Evolutionary conservation across 2,888 invertebrate genomes (phyloP).

Genomic region (Parnassius smintheus): DNA sequence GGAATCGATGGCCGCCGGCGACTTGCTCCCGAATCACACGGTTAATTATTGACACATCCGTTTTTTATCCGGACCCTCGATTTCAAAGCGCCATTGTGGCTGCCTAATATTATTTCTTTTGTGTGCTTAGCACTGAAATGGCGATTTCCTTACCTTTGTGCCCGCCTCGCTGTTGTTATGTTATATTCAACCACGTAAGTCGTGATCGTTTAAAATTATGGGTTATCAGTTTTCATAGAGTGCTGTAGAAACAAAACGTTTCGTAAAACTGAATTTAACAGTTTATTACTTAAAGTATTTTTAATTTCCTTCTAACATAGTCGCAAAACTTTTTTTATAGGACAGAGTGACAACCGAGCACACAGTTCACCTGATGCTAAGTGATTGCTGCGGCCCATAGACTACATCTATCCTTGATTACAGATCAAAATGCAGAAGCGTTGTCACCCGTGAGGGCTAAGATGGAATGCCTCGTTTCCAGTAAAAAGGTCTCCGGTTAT

Average conservation of each 20-base stretch:
- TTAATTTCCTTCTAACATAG: too few relatives aligned
- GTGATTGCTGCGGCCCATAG: too few relatives aligned
- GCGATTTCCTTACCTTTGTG: slow-evolving; percentile 71
- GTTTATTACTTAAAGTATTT: too few relatives aligned
- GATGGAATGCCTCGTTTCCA: too few relatives aligned
- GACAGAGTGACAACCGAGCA: too few relatives aligned
- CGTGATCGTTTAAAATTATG: slow-evolving; percentile 56
- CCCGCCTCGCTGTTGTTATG: slow-evolving; percentile 53
- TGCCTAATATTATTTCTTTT: slow-evolving; percentile 62
- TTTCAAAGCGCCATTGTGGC: slow-evolving; percentile 57
- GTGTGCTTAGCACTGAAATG: slow-evolving; percentile 46
- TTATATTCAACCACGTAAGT: slow-evolving; percentile 35
- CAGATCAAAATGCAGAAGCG: too few relatives aligned
- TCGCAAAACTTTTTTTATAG: too few relatives aligned
- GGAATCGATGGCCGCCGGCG: slow-evolving; percentile 70
- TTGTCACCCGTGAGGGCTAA: too few relatives aligned
- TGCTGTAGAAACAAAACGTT: neutral
- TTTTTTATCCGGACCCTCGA: slow-evolving; percentile 59
- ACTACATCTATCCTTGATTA: too few relatives aligned
- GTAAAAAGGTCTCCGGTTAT: too few relatives aligned
- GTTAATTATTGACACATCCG: slow-evolving; percentile 81
- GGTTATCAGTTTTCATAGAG: slow-evolving; percentile 47
- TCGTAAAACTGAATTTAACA: too few relatives aligned
- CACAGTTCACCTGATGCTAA: too few relatives aligned
- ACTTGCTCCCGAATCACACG: slow-evolving; percentile 65